phyloP scores from a whole-genome alignment of 2,888 invertebrate species.

The Chymomyza amoena region DNA sequence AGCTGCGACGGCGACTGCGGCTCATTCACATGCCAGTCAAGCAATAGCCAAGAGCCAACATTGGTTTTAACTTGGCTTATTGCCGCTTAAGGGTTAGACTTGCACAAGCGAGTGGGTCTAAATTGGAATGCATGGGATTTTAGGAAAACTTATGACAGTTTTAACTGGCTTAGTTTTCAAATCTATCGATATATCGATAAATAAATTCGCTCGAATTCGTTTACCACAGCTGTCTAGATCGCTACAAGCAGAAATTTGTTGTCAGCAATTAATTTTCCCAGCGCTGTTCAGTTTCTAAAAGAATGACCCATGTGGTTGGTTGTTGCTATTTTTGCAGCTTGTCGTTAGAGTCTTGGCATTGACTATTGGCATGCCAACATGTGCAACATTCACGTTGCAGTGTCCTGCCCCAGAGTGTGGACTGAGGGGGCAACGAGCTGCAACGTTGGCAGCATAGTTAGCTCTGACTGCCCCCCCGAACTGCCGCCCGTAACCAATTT shows the following conservation, averaged over 20 bases:
- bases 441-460: neutral
- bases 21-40: constrained; percentile 73
- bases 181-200: too few relatives aligned
- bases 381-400: constrained; percentile 29
- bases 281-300: too few relatives aligned
- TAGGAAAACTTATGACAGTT: too few relatives aligned
- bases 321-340: neutral
- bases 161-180: too few relatives aligned
- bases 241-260: too few relatives aligned
- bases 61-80: neutral
- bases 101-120: neutral
- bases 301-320: neutral
- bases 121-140: neutral
- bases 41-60: neutral
- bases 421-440: neutral
- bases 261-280: too few relatives aligned
- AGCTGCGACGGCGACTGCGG: constrained; percentile 30
- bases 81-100: neutral
- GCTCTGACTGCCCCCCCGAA: neutral
- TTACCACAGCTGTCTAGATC: too few relatives aligned
- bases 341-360: constrained; percentile 5
- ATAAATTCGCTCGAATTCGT: too few relatives aligned
- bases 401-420: neutral
- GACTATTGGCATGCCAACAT: constrained; percentile 56
- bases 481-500: constrained; percentile 28